Evolutionary conservation across 2,797 vertebrate genomes (phyloP).

Genomic region (Hypotaenidia okinawae): DNA sequence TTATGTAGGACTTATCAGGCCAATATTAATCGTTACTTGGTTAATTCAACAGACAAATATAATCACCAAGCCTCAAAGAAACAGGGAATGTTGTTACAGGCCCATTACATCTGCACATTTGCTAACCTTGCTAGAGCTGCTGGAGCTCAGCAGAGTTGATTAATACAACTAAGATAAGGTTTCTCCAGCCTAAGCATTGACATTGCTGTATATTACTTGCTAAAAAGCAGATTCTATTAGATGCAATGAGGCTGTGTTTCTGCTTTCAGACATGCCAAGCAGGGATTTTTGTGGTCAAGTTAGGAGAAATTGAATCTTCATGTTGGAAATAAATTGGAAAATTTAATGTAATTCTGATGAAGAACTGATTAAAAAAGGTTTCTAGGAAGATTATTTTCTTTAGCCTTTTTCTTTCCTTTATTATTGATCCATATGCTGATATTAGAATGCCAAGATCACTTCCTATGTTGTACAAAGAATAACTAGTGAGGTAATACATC

Average conservation of each 20-base stretch:
- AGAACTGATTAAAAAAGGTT: not conserved
- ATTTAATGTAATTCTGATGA: not conserved
- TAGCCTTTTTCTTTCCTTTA: not conserved
- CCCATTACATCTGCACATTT: not conserved
- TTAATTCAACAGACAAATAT: slow-evolving; percentile 28
- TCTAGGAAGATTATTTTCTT: not conserved
- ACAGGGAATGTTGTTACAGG: slow-evolving; percentile 14
- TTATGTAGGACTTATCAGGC: not conserved
- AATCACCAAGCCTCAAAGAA: slow-evolving; percentile 22
- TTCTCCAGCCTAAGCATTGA: not conserved
- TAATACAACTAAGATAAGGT: not conserved
- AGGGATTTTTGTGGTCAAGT: not conserved
- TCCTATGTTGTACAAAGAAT: not conserved
- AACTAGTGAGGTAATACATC: not conserved
- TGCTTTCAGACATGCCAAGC: not conserved
- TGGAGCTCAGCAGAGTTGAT: slow-evolving; percentile 6
- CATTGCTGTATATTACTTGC: not conserved
- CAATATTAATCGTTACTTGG: not conserved
- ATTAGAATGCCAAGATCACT: not conserved
- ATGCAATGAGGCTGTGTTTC: not conserved
- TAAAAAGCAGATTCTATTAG: not conserved
- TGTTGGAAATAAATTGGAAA: not conserved
- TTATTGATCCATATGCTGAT: not conserved
- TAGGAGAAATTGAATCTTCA: not conserved
- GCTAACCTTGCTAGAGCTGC: not conserved